These are phyloP conservation scores for Butorides virescens DNA, from an alignment of 2,113 vertebrate species.

Conservation along the genomic window DNA sequence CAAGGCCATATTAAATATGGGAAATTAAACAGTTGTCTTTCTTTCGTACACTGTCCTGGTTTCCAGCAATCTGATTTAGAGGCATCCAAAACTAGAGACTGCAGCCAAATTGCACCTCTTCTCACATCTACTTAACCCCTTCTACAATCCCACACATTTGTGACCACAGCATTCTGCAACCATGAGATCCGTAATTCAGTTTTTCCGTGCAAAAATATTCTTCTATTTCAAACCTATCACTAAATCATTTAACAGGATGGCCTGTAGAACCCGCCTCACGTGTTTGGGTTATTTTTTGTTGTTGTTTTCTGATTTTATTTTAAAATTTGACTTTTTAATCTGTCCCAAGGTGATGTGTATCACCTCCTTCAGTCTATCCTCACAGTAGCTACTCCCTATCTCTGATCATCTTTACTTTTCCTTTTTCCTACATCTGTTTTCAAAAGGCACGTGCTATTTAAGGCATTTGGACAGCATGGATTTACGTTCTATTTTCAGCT, in stretches of 20 bases:
- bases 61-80: background rate
- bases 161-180: background rate
- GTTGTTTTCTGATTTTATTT: background rate
- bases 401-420: background rate
- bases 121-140: background rate
- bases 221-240: background rate
- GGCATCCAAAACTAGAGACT: background rate
- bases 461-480: background rate
- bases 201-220: background rate
- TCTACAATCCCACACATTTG: background rate
- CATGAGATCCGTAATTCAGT: background rate
- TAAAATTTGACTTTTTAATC: background rate
- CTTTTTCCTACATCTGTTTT: background rate
- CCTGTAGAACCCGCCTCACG: background rate
- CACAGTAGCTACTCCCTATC: background rate
- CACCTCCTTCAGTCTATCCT: background rate
- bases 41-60: background rate
- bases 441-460: background rate
- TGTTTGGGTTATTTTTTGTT: background rate
- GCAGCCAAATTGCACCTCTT: background rate
- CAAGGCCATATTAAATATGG: background rate
- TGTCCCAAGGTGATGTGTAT: background rate
- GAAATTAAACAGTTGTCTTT: background rate
- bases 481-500: background rate
- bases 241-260: background rate